Base-by-base conservation (phyloP, 2,888 invertebrate genomes). In the Andrena trimmerana region DNA sequence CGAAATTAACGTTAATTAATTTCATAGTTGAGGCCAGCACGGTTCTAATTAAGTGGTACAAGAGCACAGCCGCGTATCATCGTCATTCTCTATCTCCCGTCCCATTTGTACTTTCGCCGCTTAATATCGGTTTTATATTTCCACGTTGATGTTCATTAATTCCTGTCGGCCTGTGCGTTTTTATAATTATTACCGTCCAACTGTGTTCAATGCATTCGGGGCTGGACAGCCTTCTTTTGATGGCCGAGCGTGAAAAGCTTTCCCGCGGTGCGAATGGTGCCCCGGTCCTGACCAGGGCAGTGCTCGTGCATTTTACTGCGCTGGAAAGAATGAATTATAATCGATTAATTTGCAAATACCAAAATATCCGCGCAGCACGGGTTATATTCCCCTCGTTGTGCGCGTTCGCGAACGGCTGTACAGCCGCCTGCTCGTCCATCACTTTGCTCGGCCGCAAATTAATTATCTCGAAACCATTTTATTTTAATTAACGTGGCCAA, bases 381-480 rank as follows among this genome's bases (percentile, higher is more conserved):
- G 78, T 74, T 82, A 78, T 71, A 75, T 74, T 70, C 72, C 60
- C 78, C 60, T 71, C 68, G 68, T 54, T 8, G 60, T 50, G 36
- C 57, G 60, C 72, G 68, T 59, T 52, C 72, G 65, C 72, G 60
- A 59, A 59, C 80, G 78, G 62, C 80, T 72, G 68, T 71, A 65
- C 42, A 62, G 68, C 84, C 59, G 52, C 76, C 66, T n/a, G 84
- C 83, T 90, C 90, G 89, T 89, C 80, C 89, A 85, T 89, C 90
- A 89, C 86, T 90, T 90, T 84, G 74, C 69, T 73, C 73, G 75
- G 68, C 89, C 86, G 67, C 87, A 86, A 89, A 89, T 89, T 89
- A 89, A 90, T 89, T 89, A 88, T 88, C 90, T 81, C 85, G 86
- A 83, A 84, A 89, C 86, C 90, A 89, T 89, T 89, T 89, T 89